Base-by-base conservation (phyloP, 2,888 invertebrate genomes). In the Volucella bombylans region DNA sequence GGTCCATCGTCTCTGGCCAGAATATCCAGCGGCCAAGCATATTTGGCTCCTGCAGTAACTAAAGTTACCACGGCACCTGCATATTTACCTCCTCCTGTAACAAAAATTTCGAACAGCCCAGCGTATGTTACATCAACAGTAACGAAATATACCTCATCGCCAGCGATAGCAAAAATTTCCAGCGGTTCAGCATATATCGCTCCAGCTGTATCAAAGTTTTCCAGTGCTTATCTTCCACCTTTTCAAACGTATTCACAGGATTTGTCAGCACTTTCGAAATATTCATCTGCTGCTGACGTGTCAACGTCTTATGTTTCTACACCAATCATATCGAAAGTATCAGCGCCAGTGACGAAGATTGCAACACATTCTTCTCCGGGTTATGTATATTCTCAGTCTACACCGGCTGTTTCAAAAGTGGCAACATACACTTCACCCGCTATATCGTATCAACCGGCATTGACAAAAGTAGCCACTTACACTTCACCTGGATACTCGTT, bases 271-370 rank as follows among this genome's bases (percentile, higher is more conserved):
- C 89, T 91, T 31, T 92, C 93, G 1, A 93, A 92, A 52, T 91
- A 89, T 79, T 88, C 88, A 23, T 89, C 90, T 0, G 93, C 93
- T 0, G 93, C 92, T 9, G 93, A 92, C n/a, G 92, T 93, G 1
- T 91, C 92, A 23, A 92, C 92, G 77, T 91, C 92, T 0, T 92
- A 91, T 86, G 90, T 87, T 11, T 67, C 72, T 10, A 64, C 64
- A n/a, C 64, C 78, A n/a, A 59, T 65, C 4, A 23, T 68, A 15
- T 43, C 76, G 10, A 89, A 90, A 55, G 14, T 76, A 47, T 64
- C 82, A 11, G 86, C 72, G 10, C 76, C 71, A 43, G 41, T 82
- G 1, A 18, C 57, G 15, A 80, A 80, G 15, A 8, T 67, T 3
- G 67, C 72, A 2, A 77, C 82, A 8, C 72, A 67, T 18, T 87